Base-by-base conservation (phyloP, 2,113 vertebrate genomes). In the Calypte anna region DNA sequence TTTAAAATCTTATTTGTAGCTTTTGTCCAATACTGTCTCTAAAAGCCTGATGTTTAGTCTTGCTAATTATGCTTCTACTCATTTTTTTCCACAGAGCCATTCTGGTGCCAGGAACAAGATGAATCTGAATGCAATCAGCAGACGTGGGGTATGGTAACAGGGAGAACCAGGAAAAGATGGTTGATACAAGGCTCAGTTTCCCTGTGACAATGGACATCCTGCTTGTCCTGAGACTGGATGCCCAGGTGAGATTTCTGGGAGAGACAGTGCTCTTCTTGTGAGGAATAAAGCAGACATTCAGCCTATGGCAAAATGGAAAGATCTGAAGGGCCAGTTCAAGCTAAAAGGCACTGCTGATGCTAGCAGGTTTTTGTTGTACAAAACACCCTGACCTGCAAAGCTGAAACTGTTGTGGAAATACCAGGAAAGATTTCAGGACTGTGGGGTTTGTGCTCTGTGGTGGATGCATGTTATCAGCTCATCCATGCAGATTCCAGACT, bases 181-280 rank as follows among this genome's bases (percentile, higher is more conserved):
- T 19, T 14, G 1, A 3, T 38, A 38, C 30, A 62, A 50, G 30
- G 46, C 15, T 63, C 12, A 31, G 0, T 19, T 72, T 12, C 2
- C 21, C 57, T 31, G 2, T 5, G 4, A 30, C 20, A 55, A 14
- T 15, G 13, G 33, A 28, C 13, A 51, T 23, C 25, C 17, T 48
- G 27, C 5, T 4, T 20, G 31, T 38, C 15, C 33, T 28, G 28
- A 2, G 1, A 14, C 5, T 55, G 38, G 31, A 44, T 1, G 12
- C 25, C 18, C 66, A 79, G 27, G 13, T 43, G n/a, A 66, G 36
- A 82, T 13, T 40, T 58, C 21, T 2, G 3, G 61, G 28, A 74
- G 78, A 38, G 30, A 23, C 51, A 77, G 27, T 0, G 2, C 14
- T 76, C 59, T 57, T 43, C 27, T 38, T 36, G 12, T 4, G 4